Evolutionary conservation across 1,140 invertebrate species (phyloP).

Genomic region (Choristoneura fumiferana): DNA sequence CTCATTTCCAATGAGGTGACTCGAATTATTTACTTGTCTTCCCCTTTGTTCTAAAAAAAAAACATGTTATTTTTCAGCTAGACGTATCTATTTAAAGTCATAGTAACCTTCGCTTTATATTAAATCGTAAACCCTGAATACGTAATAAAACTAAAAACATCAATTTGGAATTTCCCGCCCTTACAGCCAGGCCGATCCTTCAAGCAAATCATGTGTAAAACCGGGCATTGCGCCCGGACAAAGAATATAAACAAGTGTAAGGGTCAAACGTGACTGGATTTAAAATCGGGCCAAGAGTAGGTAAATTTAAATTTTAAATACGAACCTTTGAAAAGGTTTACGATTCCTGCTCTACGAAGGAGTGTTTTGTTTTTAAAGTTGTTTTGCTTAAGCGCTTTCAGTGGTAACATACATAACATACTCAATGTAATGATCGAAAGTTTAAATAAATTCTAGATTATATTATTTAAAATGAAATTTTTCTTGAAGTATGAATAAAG

Average conservation of each 20-base stretch:
- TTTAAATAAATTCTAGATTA: too few relatives aligned
- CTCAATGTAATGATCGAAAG: too few relatives aligned
- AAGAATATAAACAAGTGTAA: conserved; percentile 1
- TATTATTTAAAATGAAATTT: too few relatives aligned
- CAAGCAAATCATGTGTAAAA: conserved; percentile 18
- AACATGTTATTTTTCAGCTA: not conserved
- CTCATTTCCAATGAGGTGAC: too few relatives aligned
- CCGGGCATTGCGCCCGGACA: not conserved
- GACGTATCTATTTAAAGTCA: not conserved
- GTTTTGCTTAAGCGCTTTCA: too few relatives aligned
- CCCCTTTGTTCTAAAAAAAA: too few relatives aligned
- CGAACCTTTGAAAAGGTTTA: conserved; percentile 2
- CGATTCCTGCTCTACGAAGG: not conserved
- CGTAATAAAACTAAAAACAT: not conserved
- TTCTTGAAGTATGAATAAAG: too few relatives aligned
- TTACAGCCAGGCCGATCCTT: not conserved
- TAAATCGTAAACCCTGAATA: not conserved
- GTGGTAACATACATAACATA: too few relatives aligned
- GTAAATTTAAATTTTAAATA: conserved; percentile 15
- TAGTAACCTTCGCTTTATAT: not conserved
- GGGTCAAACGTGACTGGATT: conserved; percentile 4
- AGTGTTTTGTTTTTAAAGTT: too few relatives aligned
- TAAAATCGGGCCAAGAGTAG: not conserved
- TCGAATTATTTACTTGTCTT: too few relatives aligned
- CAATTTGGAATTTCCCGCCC: not conserved